A percentile compares a stretch with the other conserved stretches of the same genome.
These are phyloP conservation scores for Paedocypris micromegethes DNA, from an alignment of 2,797 vertebrate genomes.

Conservation along the genomic window DNA sequence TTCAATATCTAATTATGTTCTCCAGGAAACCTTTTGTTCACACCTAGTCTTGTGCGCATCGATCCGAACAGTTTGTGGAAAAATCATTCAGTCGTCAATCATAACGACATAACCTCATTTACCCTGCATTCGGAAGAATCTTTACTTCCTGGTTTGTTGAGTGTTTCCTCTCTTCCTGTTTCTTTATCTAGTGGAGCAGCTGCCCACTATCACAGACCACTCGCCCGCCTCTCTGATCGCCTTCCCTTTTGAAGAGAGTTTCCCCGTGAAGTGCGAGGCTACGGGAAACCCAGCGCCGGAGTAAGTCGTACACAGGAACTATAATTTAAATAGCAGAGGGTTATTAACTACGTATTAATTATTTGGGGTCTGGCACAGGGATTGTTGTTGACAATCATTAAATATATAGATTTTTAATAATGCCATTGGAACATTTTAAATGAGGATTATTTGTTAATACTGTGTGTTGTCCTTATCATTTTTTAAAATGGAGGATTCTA, in stretches of 20 bases:
- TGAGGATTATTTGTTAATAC: too few species aligned
- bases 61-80: slow-evolving; percentile 9
- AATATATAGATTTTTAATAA: too few species aligned
- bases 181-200: slow-evolving; percentile 81
- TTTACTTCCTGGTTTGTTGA: slow-evolving; percentile 23
- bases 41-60: slow-evolving; percentile 25
- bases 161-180: slow-evolving; percentile 30
- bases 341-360: not conserved
- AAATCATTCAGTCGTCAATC: not conserved
- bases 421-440: too few species aligned
- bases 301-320: slow-evolving; percentile 69
- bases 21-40: slow-evolving; percentile 18
- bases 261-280: slow-evolving; percentile 85
- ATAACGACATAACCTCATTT: slow-evolving; percentile 18
- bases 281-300: slow-evolving; percentile 86
- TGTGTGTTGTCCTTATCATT: too few species aligned
- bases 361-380: not conserved
- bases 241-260: slow-evolving; percentile 89
- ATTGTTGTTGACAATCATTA: too few species aligned
- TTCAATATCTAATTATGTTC: slow-evolving; percentile 26
- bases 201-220: slow-evolving; percentile 83
- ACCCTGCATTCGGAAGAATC: not conserved
- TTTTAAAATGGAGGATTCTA: too few species aligned
- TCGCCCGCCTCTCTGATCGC: slow-evolving; percentile 78
- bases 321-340: not conserved